Conservation (phyloP, 2,888 invertebrate species). For the Argyresthia albistria region DNA sequence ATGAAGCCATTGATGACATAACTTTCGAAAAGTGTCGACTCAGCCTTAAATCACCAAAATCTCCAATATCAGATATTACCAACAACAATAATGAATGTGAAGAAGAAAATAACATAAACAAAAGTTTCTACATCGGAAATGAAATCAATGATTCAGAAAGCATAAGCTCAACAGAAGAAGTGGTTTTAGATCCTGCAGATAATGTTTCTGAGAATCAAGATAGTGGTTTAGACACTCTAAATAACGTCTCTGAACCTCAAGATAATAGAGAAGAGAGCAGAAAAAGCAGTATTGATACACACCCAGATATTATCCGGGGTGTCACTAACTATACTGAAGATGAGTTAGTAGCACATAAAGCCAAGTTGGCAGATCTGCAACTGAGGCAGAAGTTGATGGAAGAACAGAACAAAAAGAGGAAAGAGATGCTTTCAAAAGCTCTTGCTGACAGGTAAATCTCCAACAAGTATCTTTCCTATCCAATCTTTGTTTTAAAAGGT, state of each 20-base stretch:
- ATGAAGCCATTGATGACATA: constrained; percentile 41
- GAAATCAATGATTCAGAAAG: constrained; percentile 3
- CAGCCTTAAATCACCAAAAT: constrained; percentile 34
- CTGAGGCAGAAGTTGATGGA: constrained; percentile 81
- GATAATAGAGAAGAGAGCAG: constrained; percentile 20
- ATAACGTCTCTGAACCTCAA: constrained; percentile 21
- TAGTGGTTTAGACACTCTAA: constrained; percentile 5
- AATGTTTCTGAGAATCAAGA: too few relatives aligned
- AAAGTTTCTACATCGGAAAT: constrained; percentile 4
- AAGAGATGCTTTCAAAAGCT: constrained; percentile 80
- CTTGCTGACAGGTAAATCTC: constrained; percentile 76
- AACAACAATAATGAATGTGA: constrained; percentile 16
- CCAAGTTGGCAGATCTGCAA: constrained; percentile 78
- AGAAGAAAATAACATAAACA: too few relatives aligned
- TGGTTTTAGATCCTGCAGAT: background rate
- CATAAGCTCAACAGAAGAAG: constrained; percentile 5
- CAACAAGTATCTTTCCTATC: too few relatives aligned
- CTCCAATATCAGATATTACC: constrained; percentile 14
- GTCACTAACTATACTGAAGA: constrained; percentile 47
- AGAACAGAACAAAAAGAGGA: constrained; percentile 84
- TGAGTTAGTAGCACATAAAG: constrained; percentile 51
- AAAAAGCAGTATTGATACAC: constrained; percentile 22
- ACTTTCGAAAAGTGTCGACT: constrained; percentile 56
- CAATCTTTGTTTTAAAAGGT: too few relatives aligned
- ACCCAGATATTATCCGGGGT: constrained; percentile 43